phyloP scores from a whole-genome alignment of 2,888 invertebrate genomes.

The Sminthurides aquaticus region DNA sequence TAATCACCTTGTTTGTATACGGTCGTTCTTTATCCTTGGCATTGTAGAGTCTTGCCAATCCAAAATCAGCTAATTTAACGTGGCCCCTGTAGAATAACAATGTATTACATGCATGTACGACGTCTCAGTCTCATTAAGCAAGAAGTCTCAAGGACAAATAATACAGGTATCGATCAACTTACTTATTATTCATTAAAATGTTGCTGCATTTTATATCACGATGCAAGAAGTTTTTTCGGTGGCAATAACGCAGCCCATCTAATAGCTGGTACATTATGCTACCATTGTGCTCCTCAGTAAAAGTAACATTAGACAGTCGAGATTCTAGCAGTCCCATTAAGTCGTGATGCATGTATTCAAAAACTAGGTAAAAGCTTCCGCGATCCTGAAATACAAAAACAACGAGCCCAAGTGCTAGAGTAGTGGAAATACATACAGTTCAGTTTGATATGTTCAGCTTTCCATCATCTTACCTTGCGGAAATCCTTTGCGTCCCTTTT shows the following conservation, averaged over 20 bases:
- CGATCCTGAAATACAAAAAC: conserved; percentile 58
- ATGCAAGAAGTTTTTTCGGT: conserved; percentile 96
- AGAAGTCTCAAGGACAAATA: neutral
- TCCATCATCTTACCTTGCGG: conserved; percentile 67
- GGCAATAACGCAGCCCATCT: conserved; percentile 94
- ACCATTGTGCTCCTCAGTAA: conserved; percentile 90
- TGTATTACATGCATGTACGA: neutral
- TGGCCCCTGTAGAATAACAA: conserved; percentile 65
- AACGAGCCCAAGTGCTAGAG: neutral
- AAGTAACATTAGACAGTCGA: conserved; percentile 74
- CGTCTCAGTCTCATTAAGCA: too few relatives aligned
- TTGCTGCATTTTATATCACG: conserved; percentile 99
- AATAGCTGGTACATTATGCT: conserved; percentile 95
- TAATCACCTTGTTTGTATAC: conserved; percentile 98
- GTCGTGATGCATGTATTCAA: conserved; percentile 99
- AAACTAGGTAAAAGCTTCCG: conserved; percentile 97
- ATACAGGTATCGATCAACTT: conserved; percentile 42
- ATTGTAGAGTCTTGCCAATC: conserved; percentile 88
- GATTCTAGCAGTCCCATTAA: conserved; percentile 96
- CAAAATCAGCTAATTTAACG: conserved; percentile 97
- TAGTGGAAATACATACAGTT: too few relatives aligned
- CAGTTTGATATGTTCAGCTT: too few relatives aligned
- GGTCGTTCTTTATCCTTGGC: conserved; percentile 90
- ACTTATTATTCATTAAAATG: conserved; percentile 98
- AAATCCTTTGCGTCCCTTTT: conserved; percentile 95